phyloP scores from a whole-genome alignment of 2,797 vertebrate species.

The Dendrocincla fuliginosa region DNA sequence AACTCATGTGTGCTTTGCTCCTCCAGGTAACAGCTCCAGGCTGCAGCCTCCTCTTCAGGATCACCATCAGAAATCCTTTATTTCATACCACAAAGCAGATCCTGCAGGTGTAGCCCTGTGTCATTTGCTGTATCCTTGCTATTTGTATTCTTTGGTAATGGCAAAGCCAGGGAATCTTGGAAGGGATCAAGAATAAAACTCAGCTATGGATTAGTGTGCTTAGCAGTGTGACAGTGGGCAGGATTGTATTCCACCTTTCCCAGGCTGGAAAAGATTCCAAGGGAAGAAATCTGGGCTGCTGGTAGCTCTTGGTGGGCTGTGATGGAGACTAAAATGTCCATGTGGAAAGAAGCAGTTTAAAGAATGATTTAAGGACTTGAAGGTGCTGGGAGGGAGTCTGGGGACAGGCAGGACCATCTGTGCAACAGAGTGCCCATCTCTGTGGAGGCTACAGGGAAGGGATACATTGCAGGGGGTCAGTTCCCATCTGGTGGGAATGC shows the following conservation, averaged over 20 bases:
- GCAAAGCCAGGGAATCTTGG: background rate
- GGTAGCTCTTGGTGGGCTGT: background rate
- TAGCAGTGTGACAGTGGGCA: background rate
- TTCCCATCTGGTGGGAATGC: background rate
- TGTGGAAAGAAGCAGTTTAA: background rate
- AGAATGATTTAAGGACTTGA: background rate
- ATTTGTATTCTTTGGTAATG: background rate
- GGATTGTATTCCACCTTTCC: background rate
- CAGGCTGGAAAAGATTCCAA: background rate
- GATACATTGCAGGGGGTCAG: background rate
- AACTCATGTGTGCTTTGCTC: background rate
- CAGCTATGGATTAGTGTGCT: background rate
- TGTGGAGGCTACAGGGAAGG: background rate
- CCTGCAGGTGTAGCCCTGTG: fast-evolving
- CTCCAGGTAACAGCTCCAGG: background rate
- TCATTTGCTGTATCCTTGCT: background rate
- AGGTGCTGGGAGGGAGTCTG: background rate
- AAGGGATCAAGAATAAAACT: background rate
- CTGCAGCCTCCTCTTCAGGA: background rate
- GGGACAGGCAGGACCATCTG: background rate
- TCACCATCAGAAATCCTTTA: background rate
- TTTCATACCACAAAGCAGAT: background rate
- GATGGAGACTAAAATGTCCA: background rate
- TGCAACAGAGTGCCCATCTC: fast-evolving
- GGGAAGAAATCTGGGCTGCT: background rate